phyloP scores from a whole-genome alignment of 2,113 vertebrate species.

The Crypturellus undulatus region DNA sequence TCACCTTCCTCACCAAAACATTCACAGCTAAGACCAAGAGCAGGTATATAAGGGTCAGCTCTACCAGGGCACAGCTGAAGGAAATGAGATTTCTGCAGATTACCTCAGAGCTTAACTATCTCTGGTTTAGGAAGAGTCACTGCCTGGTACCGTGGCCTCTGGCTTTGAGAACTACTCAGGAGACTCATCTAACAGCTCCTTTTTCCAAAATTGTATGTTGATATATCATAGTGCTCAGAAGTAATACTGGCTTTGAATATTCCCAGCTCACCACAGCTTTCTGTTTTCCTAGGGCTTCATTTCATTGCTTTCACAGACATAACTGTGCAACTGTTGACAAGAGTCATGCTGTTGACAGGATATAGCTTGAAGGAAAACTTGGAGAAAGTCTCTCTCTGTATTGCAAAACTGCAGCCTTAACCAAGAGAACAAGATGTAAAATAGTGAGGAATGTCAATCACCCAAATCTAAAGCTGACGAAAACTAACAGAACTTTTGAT shows the following conservation, averaged over 20 bases:
- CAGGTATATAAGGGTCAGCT: accelerated
- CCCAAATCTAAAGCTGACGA: not conserved
- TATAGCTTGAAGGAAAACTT: not conserved
- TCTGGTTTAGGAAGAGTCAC: not conserved
- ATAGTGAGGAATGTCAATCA: not conserved
- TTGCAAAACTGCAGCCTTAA: not conserved
- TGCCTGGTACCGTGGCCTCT: not conserved
- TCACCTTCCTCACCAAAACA: not conserved
- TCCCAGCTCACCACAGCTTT: not conserved
- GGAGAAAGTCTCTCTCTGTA: not conserved
- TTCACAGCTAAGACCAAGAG: accelerated
- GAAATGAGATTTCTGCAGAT: not conserved
- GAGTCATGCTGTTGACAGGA: not conserved
- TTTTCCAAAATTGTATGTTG: not conserved
- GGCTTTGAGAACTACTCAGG: not conserved
- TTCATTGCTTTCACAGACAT: not conserved
- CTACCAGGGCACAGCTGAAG: not conserved
- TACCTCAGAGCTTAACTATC: not conserved
- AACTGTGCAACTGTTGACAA: not conserved
- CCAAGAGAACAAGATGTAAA: not conserved
- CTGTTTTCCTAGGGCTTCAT: not conserved
- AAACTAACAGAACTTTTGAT: not conserved
- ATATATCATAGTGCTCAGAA: not conserved
- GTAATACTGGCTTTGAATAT: not conserved
- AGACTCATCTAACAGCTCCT: not conserved